Evolutionary conservation across 2,113 vertebrate genomes (phyloP).

Genomic region (Cyphomyrus discorhynchus): DNA sequence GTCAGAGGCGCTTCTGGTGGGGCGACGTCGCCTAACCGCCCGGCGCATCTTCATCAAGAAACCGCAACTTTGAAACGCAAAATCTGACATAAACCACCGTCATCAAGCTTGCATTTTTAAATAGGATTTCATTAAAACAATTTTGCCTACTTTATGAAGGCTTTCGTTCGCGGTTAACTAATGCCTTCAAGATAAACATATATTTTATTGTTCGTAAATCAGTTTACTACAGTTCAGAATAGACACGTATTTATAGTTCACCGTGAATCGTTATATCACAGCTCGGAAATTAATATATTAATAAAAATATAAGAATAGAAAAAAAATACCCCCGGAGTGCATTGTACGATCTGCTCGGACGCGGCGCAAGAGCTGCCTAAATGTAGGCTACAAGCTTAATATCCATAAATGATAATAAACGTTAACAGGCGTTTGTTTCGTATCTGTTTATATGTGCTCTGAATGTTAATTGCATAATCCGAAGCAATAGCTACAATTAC

Average conservation of each 20-base stretch:
- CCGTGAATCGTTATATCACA: background rate
- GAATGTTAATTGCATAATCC: constrained; percentile 5
- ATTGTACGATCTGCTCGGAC: background rate
- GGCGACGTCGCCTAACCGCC: background rate
- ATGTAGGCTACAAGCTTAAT: background rate
- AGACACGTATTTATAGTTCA: background rate
- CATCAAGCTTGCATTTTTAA: background rate
- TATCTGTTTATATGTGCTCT: background rate
- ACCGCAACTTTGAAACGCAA: background rate
- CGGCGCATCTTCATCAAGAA: background rate
- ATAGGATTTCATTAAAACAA: background rate
- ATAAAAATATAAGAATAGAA: too few relatives aligned
- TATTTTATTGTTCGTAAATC: background rate
- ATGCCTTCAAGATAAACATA: background rate
- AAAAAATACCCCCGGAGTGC: background rate
- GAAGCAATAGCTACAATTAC: background rate
- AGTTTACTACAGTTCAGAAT: background rate
- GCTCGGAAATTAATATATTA: background rate
- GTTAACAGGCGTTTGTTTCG: background rate
- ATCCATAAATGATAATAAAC: background rate
- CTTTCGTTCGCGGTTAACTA: background rate
- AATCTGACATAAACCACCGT: background rate
- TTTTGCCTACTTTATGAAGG: background rate
- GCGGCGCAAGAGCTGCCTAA: background rate
- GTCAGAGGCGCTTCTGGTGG: background rate